Evolutionary conservation across 2,797 vertebrate species (phyloP).

Genomic region (Xenentodon cancila): DNA sequence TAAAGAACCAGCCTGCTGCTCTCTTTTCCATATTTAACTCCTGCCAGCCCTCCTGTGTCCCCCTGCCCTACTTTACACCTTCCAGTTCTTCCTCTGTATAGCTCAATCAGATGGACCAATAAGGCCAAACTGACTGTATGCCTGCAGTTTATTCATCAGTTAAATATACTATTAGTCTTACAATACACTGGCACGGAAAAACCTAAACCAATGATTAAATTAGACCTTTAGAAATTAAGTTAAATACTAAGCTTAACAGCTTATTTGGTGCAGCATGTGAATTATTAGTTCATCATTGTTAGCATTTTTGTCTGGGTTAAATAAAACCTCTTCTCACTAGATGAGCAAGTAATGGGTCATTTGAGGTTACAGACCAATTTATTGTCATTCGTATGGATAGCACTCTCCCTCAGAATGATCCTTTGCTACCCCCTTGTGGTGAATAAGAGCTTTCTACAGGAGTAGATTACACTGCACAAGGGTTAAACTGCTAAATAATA

Average conservation of each 20-base stretch:
- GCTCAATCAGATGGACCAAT: not conserved
- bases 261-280: not conserved
- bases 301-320: not conserved
- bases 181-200: not conserved
- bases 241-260: not conserved
- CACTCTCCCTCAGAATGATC: conserved; percentile 7
- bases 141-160: conserved; percentile 1
- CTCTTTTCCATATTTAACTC: conserved; percentile 62
- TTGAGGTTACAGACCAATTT: not conserved
- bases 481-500: no score
- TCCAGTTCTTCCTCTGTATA: conserved; percentile 14
- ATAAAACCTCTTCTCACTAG: not conserved
- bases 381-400: not conserved
- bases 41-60: conserved; percentile 51
- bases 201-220: not conserved
- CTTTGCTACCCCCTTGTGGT: conserved; percentile 70
- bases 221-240: not conserved
- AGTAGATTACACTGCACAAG: no score
- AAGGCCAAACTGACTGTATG: conserved; percentile 8
- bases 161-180: not conserved
- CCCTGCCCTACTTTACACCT: conserved; percentile 63
- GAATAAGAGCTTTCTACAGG: not conserved
- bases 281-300: not conserved
- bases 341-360: not conserved
- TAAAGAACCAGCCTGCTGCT: conserved; percentile 33